phyloP scores from a whole-genome alignment of 1,140 invertebrate genomes.

The Drosophila baimaii region DNA sequence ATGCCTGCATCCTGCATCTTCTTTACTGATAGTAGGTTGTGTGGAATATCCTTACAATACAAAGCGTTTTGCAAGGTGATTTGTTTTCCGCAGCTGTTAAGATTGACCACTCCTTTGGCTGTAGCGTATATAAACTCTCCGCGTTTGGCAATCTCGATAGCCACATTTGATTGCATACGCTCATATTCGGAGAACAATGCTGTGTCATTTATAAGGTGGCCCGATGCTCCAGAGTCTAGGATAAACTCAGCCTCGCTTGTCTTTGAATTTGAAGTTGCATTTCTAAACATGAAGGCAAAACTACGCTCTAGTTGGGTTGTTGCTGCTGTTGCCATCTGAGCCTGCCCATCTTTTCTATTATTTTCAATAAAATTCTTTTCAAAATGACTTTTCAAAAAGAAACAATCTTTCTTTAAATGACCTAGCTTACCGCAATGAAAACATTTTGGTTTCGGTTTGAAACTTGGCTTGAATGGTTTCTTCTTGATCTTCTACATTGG shows the following conservation, averaged over 20 bases:
- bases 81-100: conserved; percentile 10
- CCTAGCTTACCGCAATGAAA: conserved; percentile 64
- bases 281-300: conserved; percentile 39
- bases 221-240: conserved; percentile 78
- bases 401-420: conserved; percentile 65
- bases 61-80: conserved; percentile 14
- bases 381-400: conserved; percentile 52
- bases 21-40: conserved; percentile 33
- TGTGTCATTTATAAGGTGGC: conserved; percentile 74
- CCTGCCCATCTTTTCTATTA: conserved; percentile 23
- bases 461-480: conserved; percentile 12
- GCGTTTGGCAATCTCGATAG: conserved; percentile 31
- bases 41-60: conserved; percentile 25
- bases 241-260: conserved; percentile 54
- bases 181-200: conserved; percentile 54
- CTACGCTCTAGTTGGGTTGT: conserved; percentile 2
- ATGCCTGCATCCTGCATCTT: conserved; percentile 1
- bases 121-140: conserved; percentile 2
- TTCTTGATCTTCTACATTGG: conserved; percentile 7
- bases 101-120: neutral
- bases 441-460: conserved; percentile 47
- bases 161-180: conserved; percentile 14
- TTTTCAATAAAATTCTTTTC: conserved; percentile 7
- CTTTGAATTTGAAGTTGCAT: conserved; percentile 7
- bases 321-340: conserved; percentile 15